These are phyloP conservation scores for Orthosia gothica DNA, from an alignment of 2,888 invertebrate species.

Conservation along the genomic window DNA sequence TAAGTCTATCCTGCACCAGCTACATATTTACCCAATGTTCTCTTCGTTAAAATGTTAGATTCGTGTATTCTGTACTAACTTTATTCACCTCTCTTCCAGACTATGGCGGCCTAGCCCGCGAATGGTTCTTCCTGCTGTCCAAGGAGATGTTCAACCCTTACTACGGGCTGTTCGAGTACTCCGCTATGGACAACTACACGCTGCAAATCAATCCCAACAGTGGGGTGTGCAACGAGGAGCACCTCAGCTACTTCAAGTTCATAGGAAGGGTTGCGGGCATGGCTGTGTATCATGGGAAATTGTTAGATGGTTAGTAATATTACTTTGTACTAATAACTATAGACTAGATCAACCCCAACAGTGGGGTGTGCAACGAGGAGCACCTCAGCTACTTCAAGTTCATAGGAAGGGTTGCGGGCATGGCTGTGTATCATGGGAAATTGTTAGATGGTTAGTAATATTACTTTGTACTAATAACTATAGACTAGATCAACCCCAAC, in stretches of 20 bases:
- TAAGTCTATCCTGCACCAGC: too few species aligned
- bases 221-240: slow-evolving; percentile 99
- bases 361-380: slow-evolving; percentile 99
- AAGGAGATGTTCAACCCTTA: slow-evolving; percentile 99
- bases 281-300: slow-evolving; percentile 99
- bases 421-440: slow-evolving; percentile 99
- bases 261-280: slow-evolving; percentile 99
- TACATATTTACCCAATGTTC: too few species aligned
- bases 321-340: too few species aligned
- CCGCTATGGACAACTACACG: slow-evolving; percentile 99
- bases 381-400: slow-evolving; percentile 99
- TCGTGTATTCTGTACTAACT: neutral
- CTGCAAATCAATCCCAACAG: slow-evolving; percentile 99
- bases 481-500: slow-evolving; percentile 97
- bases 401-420: slow-evolving; percentile 99
- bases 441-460: slow-evolving; percentile 96
- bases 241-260: slow-evolving; percentile 99
- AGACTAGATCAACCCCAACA: slow-evolving; percentile 98
- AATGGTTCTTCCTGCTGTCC: slow-evolving; percentile 99
- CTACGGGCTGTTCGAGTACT: slow-evolving; percentile 99
- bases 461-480: too few species aligned
- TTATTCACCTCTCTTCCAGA: slow-evolving; percentile 88
- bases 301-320: slow-evolving; percentile 95
- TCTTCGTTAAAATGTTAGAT: too few species aligned
- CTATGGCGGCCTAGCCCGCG: slow-evolving; percentile 98